Conservation (phyloP, 2,888 invertebrate genomes). For the Dinocampus coccinellae region DNA sequence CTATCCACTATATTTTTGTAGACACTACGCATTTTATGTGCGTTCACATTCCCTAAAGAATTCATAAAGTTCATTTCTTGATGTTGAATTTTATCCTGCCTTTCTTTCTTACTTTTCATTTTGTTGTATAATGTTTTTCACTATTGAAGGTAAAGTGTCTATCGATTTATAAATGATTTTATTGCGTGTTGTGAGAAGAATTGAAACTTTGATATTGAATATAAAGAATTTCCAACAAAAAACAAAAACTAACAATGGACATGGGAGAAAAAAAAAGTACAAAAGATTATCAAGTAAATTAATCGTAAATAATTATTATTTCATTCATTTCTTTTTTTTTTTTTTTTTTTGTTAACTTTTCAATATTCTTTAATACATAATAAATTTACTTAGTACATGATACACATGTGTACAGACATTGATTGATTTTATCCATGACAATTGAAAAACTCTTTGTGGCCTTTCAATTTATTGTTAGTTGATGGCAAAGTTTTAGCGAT, state of each 20-base stretch:
- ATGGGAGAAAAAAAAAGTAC: neutral
- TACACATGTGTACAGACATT: too few species aligned
- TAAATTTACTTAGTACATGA: too few species aligned
- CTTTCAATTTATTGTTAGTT: conserved; percentile 10
- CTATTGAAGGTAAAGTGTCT: neutral
- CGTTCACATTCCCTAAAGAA: conserved; percentile 8
- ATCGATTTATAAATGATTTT: neutral
- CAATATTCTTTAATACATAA: neutral
- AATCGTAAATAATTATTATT: too few species aligned
- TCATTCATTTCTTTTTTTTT: too few species aligned
- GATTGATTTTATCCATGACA: neutral
- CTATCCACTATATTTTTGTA: conserved; percentile 21
- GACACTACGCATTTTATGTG: conserved; percentile 6
- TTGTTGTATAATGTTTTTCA: conserved; percentile 8
- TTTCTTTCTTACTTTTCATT: too few species aligned
- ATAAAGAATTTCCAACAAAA: neutral
- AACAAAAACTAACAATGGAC: neutral
- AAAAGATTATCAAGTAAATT: neutral
- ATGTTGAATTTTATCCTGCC: conserved; percentile 14
- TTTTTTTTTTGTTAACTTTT: neutral
- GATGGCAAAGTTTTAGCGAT: conserved; percentile 39
- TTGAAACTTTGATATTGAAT: neutral
- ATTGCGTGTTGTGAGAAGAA: neutral
- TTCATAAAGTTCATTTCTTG: conserved; percentile 22
- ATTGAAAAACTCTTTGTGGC: neutral